Conservation (phyloP, 2,888 invertebrate genomes). For the Sarcophaga subvicina region DNA sequence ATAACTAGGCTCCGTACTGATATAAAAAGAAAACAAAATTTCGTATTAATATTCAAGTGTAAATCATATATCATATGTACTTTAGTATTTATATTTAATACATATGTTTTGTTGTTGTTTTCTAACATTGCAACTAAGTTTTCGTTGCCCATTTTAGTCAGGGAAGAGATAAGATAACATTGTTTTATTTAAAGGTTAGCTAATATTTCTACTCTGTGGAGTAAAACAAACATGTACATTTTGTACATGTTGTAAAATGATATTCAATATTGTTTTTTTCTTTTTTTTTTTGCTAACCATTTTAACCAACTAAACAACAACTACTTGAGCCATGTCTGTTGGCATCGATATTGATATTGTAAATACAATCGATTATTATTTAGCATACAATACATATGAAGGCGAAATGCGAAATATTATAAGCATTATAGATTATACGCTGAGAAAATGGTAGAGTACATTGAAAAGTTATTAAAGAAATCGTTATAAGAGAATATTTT, state of each 20-base stretch:
- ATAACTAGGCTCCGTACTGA: too few species aligned
- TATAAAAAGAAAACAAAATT: too few species aligned
- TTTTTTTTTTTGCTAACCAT: background rate
- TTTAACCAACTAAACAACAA: slow-evolving; percentile 23
- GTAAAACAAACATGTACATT: slow-evolving; percentile 6
- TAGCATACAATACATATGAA: slow-evolving; percentile 21
- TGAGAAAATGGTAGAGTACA: background rate
- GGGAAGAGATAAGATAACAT: slow-evolving; percentile 39
- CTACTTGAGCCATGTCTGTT: slow-evolving; percentile 25
- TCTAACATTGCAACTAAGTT: background rate
- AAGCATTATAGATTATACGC: background rate
- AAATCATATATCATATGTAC: background rate
- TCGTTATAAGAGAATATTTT: background rate
- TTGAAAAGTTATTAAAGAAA: background rate
- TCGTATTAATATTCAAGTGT: too few species aligned
- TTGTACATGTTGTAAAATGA: slow-evolving; percentile 14
- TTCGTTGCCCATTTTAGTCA: slow-evolving; percentile 5
- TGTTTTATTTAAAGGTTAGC: slow-evolving; percentile 30
- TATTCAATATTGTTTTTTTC: slow-evolving; percentile 8
- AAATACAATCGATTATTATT: background rate
- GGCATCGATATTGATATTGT: background rate
- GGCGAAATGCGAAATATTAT: slow-evolving; percentile 4
- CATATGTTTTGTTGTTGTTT: background rate
- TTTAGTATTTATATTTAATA: background rate
- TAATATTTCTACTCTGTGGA: slow-evolving; percentile 3